Evolutionary conservation across 1,140 invertebrate genomes (phyloP), one percentile per base, ranked within the genome.

Genomic region (Bombus sylvicola): DNA sequence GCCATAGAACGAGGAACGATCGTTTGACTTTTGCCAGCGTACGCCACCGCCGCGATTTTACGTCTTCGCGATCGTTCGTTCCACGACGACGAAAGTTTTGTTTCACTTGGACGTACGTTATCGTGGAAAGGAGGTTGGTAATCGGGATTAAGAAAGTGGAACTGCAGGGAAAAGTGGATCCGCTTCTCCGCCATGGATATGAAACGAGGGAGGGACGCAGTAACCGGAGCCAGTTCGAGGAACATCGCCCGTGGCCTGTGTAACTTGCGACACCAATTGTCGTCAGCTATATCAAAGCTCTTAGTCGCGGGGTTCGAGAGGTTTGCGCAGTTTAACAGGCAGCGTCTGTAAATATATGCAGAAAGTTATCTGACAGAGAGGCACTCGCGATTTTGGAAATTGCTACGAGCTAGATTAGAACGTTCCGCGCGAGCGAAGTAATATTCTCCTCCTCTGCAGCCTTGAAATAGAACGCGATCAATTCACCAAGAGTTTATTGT

Each of bases 221-320:
- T 71, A 71, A 59, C 59, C 59, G 66, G n/a, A 66, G 41, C 57
- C 68, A 87, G 62, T 57, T 69, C 72, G 81, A 66, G 78, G 75
- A 75, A 88, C 74, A 90, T 88, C 83, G 89, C 82, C 89, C 31
- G 41, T 83, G 89, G 88, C 90, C 88, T 93, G 91, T 93, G 89
- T 94, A 93, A 93, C 92, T 94, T 94, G 86, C 86, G 83, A 91
- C 89, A 76, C 69, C 90, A 92, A 93, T 92, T 91, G 90, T 93
- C 92, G 90, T 90, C 89, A 89, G 79, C 79, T 85, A 87, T 92
- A 93, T 92, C 92, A 92, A 92, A 93, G 92, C 91, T 77, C 91
- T 72, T 85, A 87, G 87, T 88, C 86, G 87, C 81, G 53, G 57
- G 88, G 82, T 89, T 91, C 89, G 80, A 83, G 78, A 81, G 86